These are phyloP conservation scores for Bagarius yarrelli DNA, from an alignment of 2,113 vertebrate species.

Conservation along the genomic window DNA sequence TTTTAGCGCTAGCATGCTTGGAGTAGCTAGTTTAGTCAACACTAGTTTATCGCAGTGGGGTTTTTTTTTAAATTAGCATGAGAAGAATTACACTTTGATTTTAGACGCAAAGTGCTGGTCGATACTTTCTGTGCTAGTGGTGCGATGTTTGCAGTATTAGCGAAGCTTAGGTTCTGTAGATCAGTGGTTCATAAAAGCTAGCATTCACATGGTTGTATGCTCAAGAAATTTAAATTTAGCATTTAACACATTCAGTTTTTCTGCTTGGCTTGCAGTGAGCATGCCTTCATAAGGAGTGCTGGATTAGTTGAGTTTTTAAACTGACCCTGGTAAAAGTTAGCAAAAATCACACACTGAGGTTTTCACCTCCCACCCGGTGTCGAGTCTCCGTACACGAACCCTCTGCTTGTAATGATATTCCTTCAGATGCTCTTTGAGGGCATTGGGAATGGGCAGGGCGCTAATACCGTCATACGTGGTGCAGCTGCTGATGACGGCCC, in stretches of 20 bases:
- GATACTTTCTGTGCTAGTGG: neutral
- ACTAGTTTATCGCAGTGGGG: neutral
- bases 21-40: neutral
- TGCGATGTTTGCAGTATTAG: too few relatives aligned
- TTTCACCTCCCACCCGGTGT: conserved; percentile 73
- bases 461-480: conserved; percentile 79
- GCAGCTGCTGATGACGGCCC: conserved; percentile 73
- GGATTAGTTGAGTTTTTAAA: conserved; percentile 2
- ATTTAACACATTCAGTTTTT: neutral
- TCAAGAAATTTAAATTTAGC: neutral
- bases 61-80: neutral
- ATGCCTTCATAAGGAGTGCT: conserved; percentile 17
- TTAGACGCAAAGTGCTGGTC: neutral
- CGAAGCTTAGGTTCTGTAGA: neutral
- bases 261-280: neutral
- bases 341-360: neutral
- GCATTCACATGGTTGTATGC: neutral
- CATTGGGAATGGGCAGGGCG: conserved; percentile 73
- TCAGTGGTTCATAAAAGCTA: neutral
- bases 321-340: conserved; percentile 4
- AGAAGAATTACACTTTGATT: neutral
- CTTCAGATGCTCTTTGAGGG: conserved; percentile 80
- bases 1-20: neutral
- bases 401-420: conserved; percentile 85
- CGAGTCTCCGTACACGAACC: conserved; percentile 74